Conservation (phyloP, 2,113 vertebrate species). For the Bos taurus region DNA sequence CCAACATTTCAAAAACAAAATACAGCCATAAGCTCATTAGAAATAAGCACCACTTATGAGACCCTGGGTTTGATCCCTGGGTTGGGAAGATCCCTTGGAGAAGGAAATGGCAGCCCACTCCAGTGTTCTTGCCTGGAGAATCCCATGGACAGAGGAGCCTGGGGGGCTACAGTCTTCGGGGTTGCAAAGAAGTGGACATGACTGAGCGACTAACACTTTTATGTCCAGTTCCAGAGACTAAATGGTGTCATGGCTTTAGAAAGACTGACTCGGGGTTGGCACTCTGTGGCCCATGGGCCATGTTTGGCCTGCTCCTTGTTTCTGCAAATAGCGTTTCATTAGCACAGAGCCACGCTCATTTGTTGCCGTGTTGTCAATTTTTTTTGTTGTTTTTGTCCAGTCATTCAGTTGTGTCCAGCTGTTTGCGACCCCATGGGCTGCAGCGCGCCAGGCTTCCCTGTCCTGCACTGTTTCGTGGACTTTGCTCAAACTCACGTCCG, state of each 20-base stretch:
- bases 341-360: rapidly evolving
- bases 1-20: neutral
- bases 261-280: neutral
- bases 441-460: neutral
- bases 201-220: rapidly evolving
- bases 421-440: neutral
- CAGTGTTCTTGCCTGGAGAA: neutral
- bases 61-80: neutral
- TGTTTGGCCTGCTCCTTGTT: neutral
- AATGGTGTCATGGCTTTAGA: neutral
- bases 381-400: neutral
- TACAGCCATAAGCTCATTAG: neutral
- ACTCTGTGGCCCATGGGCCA: rapidly evolving
- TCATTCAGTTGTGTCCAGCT: neutral
- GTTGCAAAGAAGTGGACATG: neutral
- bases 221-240: neutral
- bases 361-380: rapidly evolving
- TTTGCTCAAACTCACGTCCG: neutral
- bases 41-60: neutral
- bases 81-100: neutral
- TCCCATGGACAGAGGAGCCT: neutral
- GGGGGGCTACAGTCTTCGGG: neutral
- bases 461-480: neutral
- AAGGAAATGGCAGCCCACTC: neutral
- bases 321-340: neutral